Base-by-base conservation (phyloP, 2,113 vertebrate genomes). In the Ictidomys tridecemlineatus region DNA sequence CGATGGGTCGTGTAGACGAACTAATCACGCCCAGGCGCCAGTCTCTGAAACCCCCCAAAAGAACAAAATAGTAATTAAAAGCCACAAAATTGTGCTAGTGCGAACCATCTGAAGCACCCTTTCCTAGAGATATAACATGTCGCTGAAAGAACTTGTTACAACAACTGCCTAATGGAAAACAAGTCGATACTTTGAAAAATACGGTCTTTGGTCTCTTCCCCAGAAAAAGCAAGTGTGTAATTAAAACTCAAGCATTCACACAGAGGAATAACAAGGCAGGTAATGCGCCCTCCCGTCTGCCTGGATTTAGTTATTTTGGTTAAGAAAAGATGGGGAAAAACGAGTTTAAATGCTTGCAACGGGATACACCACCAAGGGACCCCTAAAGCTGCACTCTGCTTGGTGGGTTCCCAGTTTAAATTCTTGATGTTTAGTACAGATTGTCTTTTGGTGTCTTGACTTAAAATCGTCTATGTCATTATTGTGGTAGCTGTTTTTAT, bases 21-120 rank as follows among this genome's bases (percentile, higher is more conserved):
- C 78, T 98, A 98, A 98, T 98, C 93, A 93, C 80, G 91, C 96
- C 67, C 92, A 97, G 99, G 98, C 99, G 99, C 98, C 98, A 98
- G 98, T 82, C 97, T 97, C 98, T 97, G 98, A 98, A 97, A 92
- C 95, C 96, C 97, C 96, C 91, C 83, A 96, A 97, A 97, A 97
- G 97, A 98, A 98, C 98, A 99, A 99, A 99, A 98, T 98, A 98
- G 98, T 98, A 98, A 99, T 99, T 99, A 98, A 97, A 98, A 98
- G 96, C 98, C 98, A 97, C 98, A 98, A 98, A 98, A 97, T 96
- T 98, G 98, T 97, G 98, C 97, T 97, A 92, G 97, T 97, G 97
- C 97, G 96, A 95, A 97, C 97, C 97, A 98, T 93, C 98, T 97
- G 97, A 98, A 98, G 93, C 95, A 95, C 97, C 97, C 97, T 89